A percentile compares a stretch with the other conserved stretches of the same genome.
phyloP scores from a whole-genome alignment of 2,888 invertebrate genomes.

The Troides aeacus region DNA sequence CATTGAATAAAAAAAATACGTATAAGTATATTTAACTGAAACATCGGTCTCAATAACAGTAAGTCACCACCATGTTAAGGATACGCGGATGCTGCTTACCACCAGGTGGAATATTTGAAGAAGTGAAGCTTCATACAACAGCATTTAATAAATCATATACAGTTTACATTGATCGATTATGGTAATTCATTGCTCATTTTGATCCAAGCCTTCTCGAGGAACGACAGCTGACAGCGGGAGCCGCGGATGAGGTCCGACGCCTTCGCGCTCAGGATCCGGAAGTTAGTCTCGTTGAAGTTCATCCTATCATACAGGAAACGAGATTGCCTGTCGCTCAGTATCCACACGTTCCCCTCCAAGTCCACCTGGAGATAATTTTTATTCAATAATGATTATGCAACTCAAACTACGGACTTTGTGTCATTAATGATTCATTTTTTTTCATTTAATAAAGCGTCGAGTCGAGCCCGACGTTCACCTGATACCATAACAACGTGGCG shows the following conservation, averaged over 20 bases:
- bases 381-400: too few species aligned
- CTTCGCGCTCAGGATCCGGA: slow-evolving; percentile 75
- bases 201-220: slow-evolving; percentile 32
- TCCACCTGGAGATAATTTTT: slow-evolving; percentile 67
- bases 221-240: slow-evolving; percentile 66
- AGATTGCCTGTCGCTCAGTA: slow-evolving; percentile 88
- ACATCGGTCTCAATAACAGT: too few species aligned
- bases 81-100: too few species aligned
- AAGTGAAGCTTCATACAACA: not conserved
- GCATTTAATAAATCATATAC: not conserved
- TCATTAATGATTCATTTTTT: too few species aligned
- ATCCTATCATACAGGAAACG: slow-evolving; percentile 83
- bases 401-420: too few species aligned
- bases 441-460: too few species aligned
- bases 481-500: too few species aligned
- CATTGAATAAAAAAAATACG: too few species aligned
- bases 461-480: too few species aligned
- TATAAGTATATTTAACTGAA: too few species aligned
- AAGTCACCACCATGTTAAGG: too few species aligned
- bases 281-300: slow-evolving; percentile 84
- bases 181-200: not conserved
- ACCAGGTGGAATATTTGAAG: too few species aligned
- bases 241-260: slow-evolving; percentile 67
- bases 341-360: slow-evolving; percentile 83
- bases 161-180: not conserved